A percentile compares a stretch with the other conserved stretches of the same genome.
Evolutionary conservation across 2,888 invertebrate genomes (phyloP).

Genomic region (Druceiella hillmani): DNA sequence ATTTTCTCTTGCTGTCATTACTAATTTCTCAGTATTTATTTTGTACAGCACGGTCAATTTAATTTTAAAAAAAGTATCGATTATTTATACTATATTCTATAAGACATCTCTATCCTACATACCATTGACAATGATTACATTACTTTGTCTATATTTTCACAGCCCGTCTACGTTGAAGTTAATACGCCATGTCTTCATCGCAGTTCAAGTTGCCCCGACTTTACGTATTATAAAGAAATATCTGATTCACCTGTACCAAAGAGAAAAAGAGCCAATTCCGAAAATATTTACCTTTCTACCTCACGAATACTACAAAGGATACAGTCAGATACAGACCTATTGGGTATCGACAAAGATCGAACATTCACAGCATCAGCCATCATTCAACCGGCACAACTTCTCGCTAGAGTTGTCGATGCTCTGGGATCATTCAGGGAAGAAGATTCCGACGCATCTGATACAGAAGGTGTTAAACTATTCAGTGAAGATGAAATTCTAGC

Average conservation of each 20-base stretch:
- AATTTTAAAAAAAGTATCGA: too few species aligned
- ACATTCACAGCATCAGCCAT: constrained; percentile 69
- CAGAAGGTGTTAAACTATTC: constrained; percentile 62
- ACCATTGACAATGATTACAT: constrained; percentile 3
- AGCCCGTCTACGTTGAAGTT: constrained; percentile 73
- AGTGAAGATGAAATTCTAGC: constrained; percentile 69
- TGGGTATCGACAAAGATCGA: constrained; percentile 70
- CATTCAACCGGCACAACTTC: constrained; percentile 68
- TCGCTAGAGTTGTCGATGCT: constrained; percentile 73
- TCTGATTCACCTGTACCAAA: constrained; percentile 41
- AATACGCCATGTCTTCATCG: constrained; percentile 40
- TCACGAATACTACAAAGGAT: constrained; percentile 53
- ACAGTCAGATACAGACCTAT: constrained; percentile 74
- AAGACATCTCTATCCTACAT: constrained; percentile 2
- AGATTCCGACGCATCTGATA: constrained; percentile 32
- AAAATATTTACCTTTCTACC: constrained; percentile 49
- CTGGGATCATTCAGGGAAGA: constrained; percentile 57
- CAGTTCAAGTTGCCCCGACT: constrained; percentile 67
- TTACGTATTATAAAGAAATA: constrained; percentile 57
- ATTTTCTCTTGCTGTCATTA: too few species aligned
- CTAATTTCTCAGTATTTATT: too few species aligned
- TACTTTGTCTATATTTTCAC: constrained; percentile 29
- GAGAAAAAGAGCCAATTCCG: constrained; percentile 60
- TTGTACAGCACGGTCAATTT: too few species aligned
- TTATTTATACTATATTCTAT: too few species aligned